These are phyloP conservation scores for Acanthornis magna DNA, from an alignment of 2,797 vertebrate species.

Conservation along the genomic window DNA sequence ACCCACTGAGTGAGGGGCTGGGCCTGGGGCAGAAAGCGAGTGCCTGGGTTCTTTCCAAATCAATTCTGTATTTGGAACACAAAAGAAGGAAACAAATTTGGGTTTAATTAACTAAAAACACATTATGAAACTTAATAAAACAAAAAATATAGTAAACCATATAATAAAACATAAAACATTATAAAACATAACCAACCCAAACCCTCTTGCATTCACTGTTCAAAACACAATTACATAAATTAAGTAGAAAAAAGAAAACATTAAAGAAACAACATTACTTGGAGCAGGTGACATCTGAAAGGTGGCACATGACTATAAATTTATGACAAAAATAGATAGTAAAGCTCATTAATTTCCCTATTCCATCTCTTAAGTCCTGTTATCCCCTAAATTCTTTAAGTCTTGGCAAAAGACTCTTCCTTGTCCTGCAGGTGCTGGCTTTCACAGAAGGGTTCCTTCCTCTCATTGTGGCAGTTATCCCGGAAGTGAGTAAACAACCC, in stretches of 20 bases:
- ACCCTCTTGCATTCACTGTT: neutral
- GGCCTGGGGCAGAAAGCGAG: neutral
- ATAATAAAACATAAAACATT: neutral
- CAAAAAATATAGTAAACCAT: neutral
- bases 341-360: neutral
- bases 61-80: neutral
- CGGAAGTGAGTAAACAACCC: neutral
- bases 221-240: neutral
- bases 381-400: neutral
- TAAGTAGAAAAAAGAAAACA: neutral
- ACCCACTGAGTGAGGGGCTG: fast-evolving
- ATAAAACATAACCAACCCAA: neutral
- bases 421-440: neutral
- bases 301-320: neutral
- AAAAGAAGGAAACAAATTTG: neutral
- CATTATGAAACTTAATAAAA: neutral
- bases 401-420: neutral
- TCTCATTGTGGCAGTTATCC: neutral
- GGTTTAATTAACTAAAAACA: neutral
- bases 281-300: neutral
- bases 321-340: neutral
- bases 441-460: neutral
- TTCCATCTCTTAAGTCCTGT: neutral
- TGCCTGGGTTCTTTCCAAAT: neutral
- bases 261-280: neutral